Conservation (phyloP, 1,140 invertebrate species). For the Ruditapes philippinarum region DNA sequence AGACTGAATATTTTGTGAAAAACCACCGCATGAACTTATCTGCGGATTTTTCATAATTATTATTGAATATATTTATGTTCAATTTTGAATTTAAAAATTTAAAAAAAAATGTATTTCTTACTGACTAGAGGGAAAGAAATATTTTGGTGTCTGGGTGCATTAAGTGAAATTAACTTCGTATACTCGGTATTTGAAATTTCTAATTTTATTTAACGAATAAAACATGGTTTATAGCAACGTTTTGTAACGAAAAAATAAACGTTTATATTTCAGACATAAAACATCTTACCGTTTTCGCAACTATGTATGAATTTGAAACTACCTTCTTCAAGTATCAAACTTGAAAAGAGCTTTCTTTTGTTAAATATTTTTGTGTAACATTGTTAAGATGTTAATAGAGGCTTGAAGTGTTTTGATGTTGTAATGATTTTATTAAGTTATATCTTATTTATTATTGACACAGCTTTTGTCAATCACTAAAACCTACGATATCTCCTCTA, state of each 20-base stretch:
- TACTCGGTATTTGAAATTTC: not conserved
- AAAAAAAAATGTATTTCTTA: not conserved
- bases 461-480: too few relatives aligned
- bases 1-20: too few relatives aligned
- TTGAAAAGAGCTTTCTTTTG: not conserved
- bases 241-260: not conserved
- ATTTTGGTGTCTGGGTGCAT: not conserved
- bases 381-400: not conserved
- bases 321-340: not conserved
- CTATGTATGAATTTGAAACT: not conserved
- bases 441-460: too few relatives aligned
- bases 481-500: too few relatives aligned
- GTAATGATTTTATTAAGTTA: too few relatives aligned
- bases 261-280: not conserved
- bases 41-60: too few relatives aligned
- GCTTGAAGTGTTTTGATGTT: too few relatives aligned
- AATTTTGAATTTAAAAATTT: too few relatives aligned
- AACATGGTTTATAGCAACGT: not conserved
- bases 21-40: too few relatives aligned
- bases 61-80: too few relatives aligned
- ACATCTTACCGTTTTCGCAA: not conserved
- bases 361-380: not conserved
- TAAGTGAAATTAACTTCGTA: not conserved
- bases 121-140: not conserved
- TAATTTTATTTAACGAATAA: not conserved